Evolutionary conservation across 2,797 vertebrate genomes (phyloP).

Genomic region (Melopsittacus undulatus): DNA sequence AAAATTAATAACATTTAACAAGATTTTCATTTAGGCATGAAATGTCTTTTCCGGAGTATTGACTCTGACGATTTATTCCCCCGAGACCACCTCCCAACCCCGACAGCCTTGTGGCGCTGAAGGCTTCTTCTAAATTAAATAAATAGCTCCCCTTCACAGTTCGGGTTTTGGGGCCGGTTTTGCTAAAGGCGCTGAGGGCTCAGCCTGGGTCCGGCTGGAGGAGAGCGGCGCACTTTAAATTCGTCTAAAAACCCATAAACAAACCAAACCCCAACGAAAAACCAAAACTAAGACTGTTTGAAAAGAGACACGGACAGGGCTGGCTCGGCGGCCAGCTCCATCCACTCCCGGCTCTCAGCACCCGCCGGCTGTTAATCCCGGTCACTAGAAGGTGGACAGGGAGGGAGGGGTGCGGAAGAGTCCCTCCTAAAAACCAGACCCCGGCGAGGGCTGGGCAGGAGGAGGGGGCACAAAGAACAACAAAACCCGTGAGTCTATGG

Average conservation of each 20-base stretch:
- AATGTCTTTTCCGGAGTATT: slow-evolving; percentile 98
- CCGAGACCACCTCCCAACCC: slow-evolving; percentile 68
- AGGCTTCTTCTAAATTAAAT: slow-evolving; percentile 51
- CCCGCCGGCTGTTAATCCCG: neutral
- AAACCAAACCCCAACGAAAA: neutral
- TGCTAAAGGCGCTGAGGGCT: neutral
- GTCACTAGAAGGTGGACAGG: neutral
- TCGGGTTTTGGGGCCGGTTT: neutral
- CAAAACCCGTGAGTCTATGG: slow-evolving; percentile 63
- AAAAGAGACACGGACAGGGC: neutral
- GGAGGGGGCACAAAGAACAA: slow-evolving; percentile 8
- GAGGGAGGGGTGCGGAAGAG: neutral
- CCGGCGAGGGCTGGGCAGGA: neutral
- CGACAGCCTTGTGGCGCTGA: slow-evolving; percentile 55
- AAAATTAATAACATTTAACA: slow-evolving; percentile 99
- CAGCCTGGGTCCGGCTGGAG: neutral
- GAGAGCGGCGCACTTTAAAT: neutral
- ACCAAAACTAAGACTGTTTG: neutral
- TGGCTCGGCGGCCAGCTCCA: neutral
- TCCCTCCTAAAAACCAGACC: neutral
- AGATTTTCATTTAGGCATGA: slow-evolving; percentile 99
- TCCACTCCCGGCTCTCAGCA: neutral
- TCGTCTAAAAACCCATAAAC: too few species aligned
- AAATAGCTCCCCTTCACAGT: slow-evolving; percentile 6
- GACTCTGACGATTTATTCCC: slow-evolving; percentile 93